Percentiles rank a stretch among this genome's conserved stretches.
Conservation (phyloP, 2,888 invertebrate species). For the Rhaphigaster nebulosa region DNA sequence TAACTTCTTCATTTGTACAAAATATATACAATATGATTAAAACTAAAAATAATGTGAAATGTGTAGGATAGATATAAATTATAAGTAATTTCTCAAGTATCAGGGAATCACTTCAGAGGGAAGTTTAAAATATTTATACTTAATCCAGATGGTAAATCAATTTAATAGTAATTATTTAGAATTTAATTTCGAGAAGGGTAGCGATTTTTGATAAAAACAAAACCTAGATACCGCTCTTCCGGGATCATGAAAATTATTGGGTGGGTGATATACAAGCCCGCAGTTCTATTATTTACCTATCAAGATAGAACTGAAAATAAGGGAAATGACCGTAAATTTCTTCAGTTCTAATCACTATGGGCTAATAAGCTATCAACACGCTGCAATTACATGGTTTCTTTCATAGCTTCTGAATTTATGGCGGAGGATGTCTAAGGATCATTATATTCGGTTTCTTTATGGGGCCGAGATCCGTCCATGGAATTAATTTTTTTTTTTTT, state of each 20-base stretch:
- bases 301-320: background rate
- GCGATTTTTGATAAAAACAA: background rate
- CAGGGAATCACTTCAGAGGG: background rate
- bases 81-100: too few species aligned
- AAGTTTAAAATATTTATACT: background rate
- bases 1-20: too few species aligned
- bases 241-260: background rate
- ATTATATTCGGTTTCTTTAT: background rate
- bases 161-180: background rate
- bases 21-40: background rate
- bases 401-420: conserved; percentile 21
- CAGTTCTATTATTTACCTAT: conserved; percentile 3
- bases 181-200: background rate
- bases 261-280: background rate
- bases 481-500: background rate
- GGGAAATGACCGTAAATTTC: background rate
- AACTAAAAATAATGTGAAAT: background rate
- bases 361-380: conserved; percentile 21
- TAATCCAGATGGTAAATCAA: background rate
- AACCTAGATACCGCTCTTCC: background rate
- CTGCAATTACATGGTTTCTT: conserved; percentile 32
- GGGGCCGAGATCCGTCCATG: background rate
- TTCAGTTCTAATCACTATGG: background rate
- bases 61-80: background rate
- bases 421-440: background rate